Evolutionary conservation across 2,113 vertebrate species (phyloP), one percentile per base, ranked within the genome.

Genomic region (Nerophis ophidion): DNA sequence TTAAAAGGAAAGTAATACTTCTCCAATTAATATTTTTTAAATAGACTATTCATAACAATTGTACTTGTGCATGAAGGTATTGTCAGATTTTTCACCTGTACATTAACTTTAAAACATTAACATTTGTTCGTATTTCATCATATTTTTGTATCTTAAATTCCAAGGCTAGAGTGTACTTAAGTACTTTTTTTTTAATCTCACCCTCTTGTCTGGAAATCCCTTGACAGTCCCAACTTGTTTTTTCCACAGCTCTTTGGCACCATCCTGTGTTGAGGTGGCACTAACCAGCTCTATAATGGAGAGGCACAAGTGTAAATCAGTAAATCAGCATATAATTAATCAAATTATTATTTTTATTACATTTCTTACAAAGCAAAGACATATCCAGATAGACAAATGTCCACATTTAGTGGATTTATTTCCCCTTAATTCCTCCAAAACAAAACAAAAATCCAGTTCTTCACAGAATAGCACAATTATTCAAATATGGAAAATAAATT

Each of bases 211-310:
- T 47, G 47, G 26, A 51, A 42, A 53, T 75, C 16, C 13, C 13
- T 33, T 64, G 61, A 55, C 48, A 48, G 5, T 42, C 12, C 4
- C 10, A 8, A 16, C 34, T 52, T 56, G 10, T 60, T 68, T 74
- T 61, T 57, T 54, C 33, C 14, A 14, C 59, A 60, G 79, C 85
- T 86, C 84, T 89, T 78, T 89, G 82, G 83, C 86, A 68, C 87
- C 87, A 83, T 74, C 83, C 75, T 86, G 85, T 86, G 84, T 81
- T 76, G 70, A 65, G 69, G 17, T 0, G 8, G 54, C 55, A 73
- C 62, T 69, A 70, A 76, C 65, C 62, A 42, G 60, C 57, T 65
- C 17, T 52, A 12, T 53, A 38, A 35, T 64, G 38, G 45, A 38
- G 14, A 63, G 9, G 16, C 19, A 19, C 2, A 13, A 7, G 12